These are phyloP conservation scores for Wasmannia auropunctata DNA, from an alignment of 1,140 invertebrate genomes.

Conservation along the genomic window DNA sequence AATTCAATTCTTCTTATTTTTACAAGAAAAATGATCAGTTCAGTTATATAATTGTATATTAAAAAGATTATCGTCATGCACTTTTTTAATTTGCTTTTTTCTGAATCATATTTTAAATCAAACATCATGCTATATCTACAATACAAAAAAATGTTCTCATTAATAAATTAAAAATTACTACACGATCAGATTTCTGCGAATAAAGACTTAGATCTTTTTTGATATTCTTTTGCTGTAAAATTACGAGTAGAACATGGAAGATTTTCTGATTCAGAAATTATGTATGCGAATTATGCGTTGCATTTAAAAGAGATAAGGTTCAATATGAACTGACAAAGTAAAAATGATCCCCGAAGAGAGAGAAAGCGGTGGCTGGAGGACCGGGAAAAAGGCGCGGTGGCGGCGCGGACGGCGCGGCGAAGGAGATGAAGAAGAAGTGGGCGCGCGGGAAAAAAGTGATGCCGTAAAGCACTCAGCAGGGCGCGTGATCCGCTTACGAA, in stretches of 20 bases:
- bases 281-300: background rate
- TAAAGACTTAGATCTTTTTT: background rate
- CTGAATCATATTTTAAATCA: background rate
- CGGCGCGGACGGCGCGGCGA: conserved; percentile 55
- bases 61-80: background rate
- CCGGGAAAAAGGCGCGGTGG: conserved; percentile 30
- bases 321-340: conserved; percentile 55
- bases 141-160: background rate
- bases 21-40: background rate
- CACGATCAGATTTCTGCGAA: too few relatives aligned
- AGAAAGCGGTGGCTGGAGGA: conserved; percentile 29
- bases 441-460: conserved; percentile 80
- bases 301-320: conserved; percentile 38
- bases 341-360: conserved; percentile 43
- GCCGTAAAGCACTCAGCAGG: conserved; percentile 84
- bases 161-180: background rate
- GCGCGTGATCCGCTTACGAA: conserved; percentile 84
- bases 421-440: conserved; percentile 70
- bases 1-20: background rate
- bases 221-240: background rate
- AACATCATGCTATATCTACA: background rate
- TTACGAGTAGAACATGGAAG: background rate
- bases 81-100: conserved; percentile 4
- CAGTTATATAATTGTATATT: too few relatives aligned
- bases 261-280: background rate